Base-by-base conservation (phyloP, 2,888 invertebrate genomes). In the Cybosia mesomella region DNA sequence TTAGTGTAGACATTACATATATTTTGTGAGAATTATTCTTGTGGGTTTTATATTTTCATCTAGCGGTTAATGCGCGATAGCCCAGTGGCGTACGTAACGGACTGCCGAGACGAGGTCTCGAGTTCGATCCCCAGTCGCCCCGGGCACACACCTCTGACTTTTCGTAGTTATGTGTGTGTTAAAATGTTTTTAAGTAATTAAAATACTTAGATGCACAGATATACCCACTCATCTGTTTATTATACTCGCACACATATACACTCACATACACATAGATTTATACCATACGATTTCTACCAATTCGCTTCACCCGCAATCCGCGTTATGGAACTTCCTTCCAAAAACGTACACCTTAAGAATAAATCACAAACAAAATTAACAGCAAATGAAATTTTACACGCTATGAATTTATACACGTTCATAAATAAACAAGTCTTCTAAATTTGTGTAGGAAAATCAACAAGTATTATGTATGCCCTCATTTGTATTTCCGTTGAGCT, bases 1-100 rank as follows among this genome's bases (percentile, higher is more conserved):
- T 67, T 70, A 79, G 71, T 71, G 63, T 66, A 67, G 68, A 74
- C 24, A 18, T 59, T 69, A 77, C 58, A 68, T 68, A 67, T 43
- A 68, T 69, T 77, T 73, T 73, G 67, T 67, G 66, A 36, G 58
- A 24, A 0, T 36, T 66, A 63, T 75, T 76, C 71, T 70, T 66
- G 58, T 54, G 61, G 65, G 58, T 57, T 67, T 75, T 75, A 53
- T 75, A 54, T 22, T 57, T 34, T 62, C 24, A n/a, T 59, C n/a
- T 22, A 11, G 21, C 18, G 15, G 22, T 53, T 59, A 34, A n/a
- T 9, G 10, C 0, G 13, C 13, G 1, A 39, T 0, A 18, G 43
- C 13, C n/a, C n/a, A n/a, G n/a, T n/a, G n/a, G n/a, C n/a, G n/a
- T n/a, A n/a, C n/a, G n/a, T n/a, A n/a, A n/a, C n/a, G n/a, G n/a